Conservation (phyloP, 1,140 invertebrate species). For the Euura lappo region DNA sequence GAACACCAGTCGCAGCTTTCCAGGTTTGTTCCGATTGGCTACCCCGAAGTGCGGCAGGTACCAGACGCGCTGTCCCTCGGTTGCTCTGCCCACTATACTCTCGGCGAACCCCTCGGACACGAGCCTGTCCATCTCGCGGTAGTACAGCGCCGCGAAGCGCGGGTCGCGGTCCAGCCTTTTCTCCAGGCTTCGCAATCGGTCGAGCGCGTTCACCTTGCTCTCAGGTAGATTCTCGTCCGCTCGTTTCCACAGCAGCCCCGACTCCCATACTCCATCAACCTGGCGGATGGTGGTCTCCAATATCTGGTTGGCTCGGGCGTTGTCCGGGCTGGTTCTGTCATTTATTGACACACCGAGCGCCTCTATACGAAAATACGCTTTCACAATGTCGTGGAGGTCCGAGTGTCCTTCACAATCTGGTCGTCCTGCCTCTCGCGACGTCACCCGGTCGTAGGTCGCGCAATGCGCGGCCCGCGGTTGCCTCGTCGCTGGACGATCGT, state of each 20-base stretch:
- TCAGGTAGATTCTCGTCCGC: background rate
- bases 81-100: too few relatives aligned
- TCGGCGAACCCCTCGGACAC: background rate
- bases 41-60: constrained; percentile 20
- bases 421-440: too few relatives aligned
- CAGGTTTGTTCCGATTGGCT: constrained; percentile 14
- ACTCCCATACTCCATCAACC: constrained; percentile 10
- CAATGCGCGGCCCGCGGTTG: background rate
- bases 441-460: background rate
- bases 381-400: constrained; percentile 11
- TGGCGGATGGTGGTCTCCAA: constrained; percentile 15
- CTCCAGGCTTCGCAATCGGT: constrained; percentile 20
- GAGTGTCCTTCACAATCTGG: too few relatives aligned
- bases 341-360: constrained; percentile 15
- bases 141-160: constrained; percentile 6
- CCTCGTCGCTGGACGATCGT: background rate
- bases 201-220: constrained; percentile 5
- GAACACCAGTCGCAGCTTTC: constrained; percentile 20
- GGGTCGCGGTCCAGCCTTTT: constrained; percentile 4
- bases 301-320: constrained; percentile 12
- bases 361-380: too few relatives aligned
- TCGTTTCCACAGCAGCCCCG: constrained; percentile 22
- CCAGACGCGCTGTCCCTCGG: too few relatives aligned
- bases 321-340: constrained; percentile 8
- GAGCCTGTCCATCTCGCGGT: background rate